Percentiles rank a stretch among this genome's conserved stretches.
Evolutionary conservation across 2,113 vertebrate species (phyloP).

Genomic region (Apus apus): DNA sequence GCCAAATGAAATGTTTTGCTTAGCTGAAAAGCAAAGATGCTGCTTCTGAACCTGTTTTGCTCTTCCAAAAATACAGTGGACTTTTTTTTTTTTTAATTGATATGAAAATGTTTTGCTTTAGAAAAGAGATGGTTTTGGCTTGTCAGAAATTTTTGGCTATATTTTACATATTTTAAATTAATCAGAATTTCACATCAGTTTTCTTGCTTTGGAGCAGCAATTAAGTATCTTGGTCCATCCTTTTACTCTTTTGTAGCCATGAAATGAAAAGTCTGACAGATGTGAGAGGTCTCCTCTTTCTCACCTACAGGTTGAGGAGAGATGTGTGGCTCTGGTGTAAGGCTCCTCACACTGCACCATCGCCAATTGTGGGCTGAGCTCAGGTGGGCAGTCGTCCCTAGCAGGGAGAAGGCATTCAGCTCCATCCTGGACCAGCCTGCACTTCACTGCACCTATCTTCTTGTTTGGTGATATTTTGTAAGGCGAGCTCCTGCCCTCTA

Average conservation of each 20-base stretch:
- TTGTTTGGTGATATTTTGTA: not conserved
- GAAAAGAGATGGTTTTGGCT: not conserved
- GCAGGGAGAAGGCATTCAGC: not conserved
- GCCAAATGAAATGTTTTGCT: not conserved
- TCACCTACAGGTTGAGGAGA: not conserved
- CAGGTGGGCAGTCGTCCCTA: not conserved
- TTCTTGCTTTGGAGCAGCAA: not conserved
- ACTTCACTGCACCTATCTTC: not conserved
- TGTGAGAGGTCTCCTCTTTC: not conserved
- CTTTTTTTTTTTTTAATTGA: not conserved
- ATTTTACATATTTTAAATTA: not conserved
- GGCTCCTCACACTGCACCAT: not conserved
- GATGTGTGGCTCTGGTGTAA: accelerated
- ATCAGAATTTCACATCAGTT: not conserved
- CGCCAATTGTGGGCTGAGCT: not conserved
- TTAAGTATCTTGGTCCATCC: not conserved
- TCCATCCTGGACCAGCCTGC: not conserved
- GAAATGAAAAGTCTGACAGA: not conserved
- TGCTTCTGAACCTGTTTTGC: not conserved
- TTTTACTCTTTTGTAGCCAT: not conserved
- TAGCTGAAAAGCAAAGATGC: not conserved
- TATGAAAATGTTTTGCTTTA: not conserved
- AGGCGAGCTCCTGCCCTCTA: not conserved
- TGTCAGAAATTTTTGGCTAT: not conserved
- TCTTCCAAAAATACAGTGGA: not conserved